Evolutionary conservation across 2,888 invertebrate genomes (phyloP).

Genomic region (Aleiodes alternator): DNA sequence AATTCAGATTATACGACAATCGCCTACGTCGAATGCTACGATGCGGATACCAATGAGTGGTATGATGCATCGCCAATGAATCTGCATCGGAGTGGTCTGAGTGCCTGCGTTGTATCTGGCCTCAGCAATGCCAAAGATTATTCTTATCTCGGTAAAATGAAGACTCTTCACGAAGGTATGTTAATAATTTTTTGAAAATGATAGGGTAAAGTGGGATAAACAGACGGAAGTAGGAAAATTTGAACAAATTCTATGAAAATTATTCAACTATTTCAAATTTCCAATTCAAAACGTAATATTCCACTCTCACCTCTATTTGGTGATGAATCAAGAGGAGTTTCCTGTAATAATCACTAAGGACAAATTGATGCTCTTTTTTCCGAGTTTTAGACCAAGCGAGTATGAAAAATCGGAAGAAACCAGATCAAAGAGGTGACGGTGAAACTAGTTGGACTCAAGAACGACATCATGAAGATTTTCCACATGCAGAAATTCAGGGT

Average conservation of each 20-base stretch:
- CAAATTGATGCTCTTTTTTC: background rate
- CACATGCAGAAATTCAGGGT: background rate
- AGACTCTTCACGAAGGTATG: conserved; percentile 64
- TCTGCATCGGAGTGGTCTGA: conserved; percentile 86
- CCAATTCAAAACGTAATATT: too few species aligned
- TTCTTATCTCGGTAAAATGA: conserved; percentile 75
- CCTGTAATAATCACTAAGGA: too few species aligned
- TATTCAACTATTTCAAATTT: too few species aligned
- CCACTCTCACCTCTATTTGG: too few species aligned
- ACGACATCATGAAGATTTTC: background rate
- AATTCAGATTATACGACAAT: conserved; percentile 81
- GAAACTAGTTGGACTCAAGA: background rate
- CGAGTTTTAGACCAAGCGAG: conserved; percentile 58
- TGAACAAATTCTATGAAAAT: too few species aligned
- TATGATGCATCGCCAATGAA: conserved; percentile 86
- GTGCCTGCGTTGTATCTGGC: conserved; percentile 87
- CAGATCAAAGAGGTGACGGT: conserved; percentile 47
- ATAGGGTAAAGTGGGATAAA: too few species aligned
- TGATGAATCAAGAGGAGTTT: too few species aligned
- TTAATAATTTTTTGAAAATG: conserved; percentile 28
- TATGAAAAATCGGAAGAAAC: conserved; percentile 57
- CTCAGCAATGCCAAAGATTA: conserved; percentile 83
- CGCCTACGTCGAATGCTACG: conserved; percentile 87
- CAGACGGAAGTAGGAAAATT: too few species aligned
- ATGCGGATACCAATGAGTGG: conserved; percentile 82